These are phyloP conservation scores for Cryptocheilus praepositus DNA, from an alignment of 2,888 invertebrate genomes.

Conservation along the genomic window DNA sequence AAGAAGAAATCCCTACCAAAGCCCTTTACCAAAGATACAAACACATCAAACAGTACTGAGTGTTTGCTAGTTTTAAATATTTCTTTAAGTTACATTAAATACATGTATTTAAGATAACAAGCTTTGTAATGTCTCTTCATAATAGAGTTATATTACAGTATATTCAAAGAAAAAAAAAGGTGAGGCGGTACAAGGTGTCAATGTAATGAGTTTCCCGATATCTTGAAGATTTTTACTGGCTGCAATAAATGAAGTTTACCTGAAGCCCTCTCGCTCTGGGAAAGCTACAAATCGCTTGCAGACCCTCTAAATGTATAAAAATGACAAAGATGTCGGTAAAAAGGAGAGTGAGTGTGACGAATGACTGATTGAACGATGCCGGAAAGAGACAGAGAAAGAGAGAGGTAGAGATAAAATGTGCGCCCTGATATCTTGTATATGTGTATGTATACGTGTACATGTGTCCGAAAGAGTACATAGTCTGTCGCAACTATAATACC, in stretches of 20 bases:
- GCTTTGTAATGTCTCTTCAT: constrained; percentile 41
- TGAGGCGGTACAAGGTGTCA: constrained; percentile 33
- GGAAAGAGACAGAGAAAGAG: too few species aligned
- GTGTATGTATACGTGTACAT: neutral
- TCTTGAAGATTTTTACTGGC: constrained; percentile 29
- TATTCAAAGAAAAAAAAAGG: constrained; percentile 4
- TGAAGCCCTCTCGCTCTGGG: constrained; percentile 21
- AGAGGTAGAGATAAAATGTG: neutral
- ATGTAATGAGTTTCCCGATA: constrained; percentile 31
- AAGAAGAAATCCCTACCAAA: constrained; percentile 34
- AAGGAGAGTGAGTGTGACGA: too few species aligned
- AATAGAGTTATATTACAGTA: constrained; percentile 42
- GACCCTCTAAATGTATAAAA: constrained; percentile 8
- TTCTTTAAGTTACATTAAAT: constrained; percentile 43
- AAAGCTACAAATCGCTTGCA: constrained; percentile 12
- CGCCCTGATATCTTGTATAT: neutral
- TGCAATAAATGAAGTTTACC: constrained; percentile 31
- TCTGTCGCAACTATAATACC: constrained; percentile 19
- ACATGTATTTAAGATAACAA: constrained; percentile 16
- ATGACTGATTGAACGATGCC: too few species aligned
- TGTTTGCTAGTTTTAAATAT: constrained; percentile 44
- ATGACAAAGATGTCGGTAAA: constrained; percentile 18
- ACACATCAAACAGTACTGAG: constrained; percentile 34
- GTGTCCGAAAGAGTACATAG: neutral
- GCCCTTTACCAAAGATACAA: constrained; percentile 50